Conservation (phyloP, 2,797 vertebrate genomes). For the Taenioides sp. region DNA sequence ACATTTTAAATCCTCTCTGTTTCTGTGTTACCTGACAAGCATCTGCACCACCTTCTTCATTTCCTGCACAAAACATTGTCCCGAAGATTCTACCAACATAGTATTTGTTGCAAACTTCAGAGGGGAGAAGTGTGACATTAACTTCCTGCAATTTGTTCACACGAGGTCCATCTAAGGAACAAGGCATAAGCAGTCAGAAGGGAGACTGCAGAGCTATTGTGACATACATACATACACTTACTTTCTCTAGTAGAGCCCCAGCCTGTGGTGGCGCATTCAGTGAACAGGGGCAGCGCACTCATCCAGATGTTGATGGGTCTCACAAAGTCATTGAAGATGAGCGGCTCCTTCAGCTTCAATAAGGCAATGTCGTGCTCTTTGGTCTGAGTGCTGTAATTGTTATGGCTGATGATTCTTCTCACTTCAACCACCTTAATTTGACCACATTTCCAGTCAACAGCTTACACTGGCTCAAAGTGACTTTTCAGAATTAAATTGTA, state of each 20-base stretch:
- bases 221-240: slow-evolving; percentile 56
- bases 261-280: slow-evolving; percentile 71
- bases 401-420: slow-evolving; percentile 55
- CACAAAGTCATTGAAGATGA: slow-evolving; percentile 62
- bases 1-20: background rate
- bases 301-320: slow-evolving; percentile 67
- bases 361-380: slow-evolving; percentile 69
- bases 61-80: slow-evolving; percentile 84
- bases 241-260: slow-evolving; percentile 77
- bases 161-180: slow-evolving; percentile 63
- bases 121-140: slow-evolving; percentile 67
- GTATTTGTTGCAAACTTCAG: slow-evolving; percentile 45
- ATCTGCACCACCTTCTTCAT: slow-evolving; percentile 70
- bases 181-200: background rate
- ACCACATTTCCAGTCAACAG: background rate
- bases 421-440: slow-evolving; percentile 46
- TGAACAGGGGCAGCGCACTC: slow-evolving; percentile 1
- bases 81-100: slow-evolving; percentile 58
- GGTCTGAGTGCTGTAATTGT: slow-evolving; percentile 48
- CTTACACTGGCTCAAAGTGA: background rate
- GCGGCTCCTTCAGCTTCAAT: slow-evolving; percentile 59
- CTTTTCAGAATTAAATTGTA: background rate
- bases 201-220: too few species aligned
- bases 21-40: slow-evolving; percentile 80
- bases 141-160: slow-evolving; percentile 71